Percentiles rank a stretch among this genome's conserved stretches.
Conservation (phyloP, 2,797 vertebrate species). For the Sebastes miniatus region DNA sequence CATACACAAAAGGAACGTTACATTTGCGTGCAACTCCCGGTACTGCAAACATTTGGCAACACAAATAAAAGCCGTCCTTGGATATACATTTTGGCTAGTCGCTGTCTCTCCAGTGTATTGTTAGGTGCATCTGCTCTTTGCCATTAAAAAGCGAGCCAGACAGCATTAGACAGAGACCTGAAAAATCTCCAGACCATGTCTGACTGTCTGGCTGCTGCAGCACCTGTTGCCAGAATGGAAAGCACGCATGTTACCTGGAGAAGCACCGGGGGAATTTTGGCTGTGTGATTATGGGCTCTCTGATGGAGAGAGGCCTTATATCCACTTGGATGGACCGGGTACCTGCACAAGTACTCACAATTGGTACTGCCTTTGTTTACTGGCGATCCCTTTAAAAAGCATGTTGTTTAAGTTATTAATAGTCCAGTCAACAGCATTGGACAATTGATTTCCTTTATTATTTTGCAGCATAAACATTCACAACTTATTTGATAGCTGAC, state of each 20-base stretch:
- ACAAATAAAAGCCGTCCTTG: background rate
- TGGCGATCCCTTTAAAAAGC: background rate
- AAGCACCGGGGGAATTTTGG: background rate
- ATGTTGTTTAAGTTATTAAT: constrained; percentile 1
- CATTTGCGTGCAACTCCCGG: background rate
- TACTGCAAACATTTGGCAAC: constrained; percentile 13
- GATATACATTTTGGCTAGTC: background rate
- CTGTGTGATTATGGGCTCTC: background rate
- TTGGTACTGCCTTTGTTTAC: background rate
- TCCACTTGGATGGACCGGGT: background rate
- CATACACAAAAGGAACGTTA: background rate
- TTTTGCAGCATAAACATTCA: background rate
- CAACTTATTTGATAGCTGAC: background rate
- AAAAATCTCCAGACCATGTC: constrained; percentile 3
- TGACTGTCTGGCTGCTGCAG: background rate
- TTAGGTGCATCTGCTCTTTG: constrained; percentile 26
- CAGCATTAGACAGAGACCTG: constrained; percentile 2
- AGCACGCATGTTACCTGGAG: constrained; percentile 3
- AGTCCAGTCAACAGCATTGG: background rate
- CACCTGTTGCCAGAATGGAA: constrained; percentile 7
- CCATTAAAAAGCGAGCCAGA: constrained; percentile 20
- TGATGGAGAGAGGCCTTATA: background rate
- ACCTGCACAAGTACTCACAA: background rate
- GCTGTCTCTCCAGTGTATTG: constrained; percentile 15
- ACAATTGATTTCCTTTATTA: background rate